Conservation (phyloP, 1,140 invertebrate genomes). For the Hestina assimilis region DNA sequence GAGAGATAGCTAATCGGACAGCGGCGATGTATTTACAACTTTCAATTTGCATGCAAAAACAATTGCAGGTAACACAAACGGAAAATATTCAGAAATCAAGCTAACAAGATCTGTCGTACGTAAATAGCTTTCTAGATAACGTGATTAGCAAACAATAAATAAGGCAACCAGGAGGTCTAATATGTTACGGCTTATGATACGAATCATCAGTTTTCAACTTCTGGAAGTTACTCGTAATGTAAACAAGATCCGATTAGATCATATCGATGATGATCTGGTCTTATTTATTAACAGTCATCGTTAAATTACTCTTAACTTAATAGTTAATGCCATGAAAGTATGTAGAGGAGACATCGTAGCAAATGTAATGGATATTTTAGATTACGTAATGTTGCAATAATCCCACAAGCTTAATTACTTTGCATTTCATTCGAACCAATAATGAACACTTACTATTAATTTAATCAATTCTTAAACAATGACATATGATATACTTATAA, state of each 20-base stretch:
- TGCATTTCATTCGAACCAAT: neutral
- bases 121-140: conserved; percentile 54
- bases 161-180: conserved; percentile 52
- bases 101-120: conserved; percentile 61
- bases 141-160: conserved; percentile 68
- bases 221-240: conserved; percentile 53
- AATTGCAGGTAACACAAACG: conserved; percentile 53
- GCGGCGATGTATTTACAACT: conserved; percentile 58
- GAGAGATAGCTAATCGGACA: conserved; percentile 59
- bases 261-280: conserved; percentile 49
- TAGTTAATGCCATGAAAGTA: conserved; percentile 27
- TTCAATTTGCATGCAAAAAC: conserved; percentile 64
- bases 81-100: conserved; percentile 57
- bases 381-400: neutral
- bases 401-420: neutral
- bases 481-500: too few relatives aligned
- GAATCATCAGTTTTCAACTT: conserved; percentile 4
- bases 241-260: conserved; percentile 71
- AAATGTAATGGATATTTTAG: conserved; percentile 7
- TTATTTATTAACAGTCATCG: conserved; percentile 65
- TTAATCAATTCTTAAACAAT: too few relatives aligned
- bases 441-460: too few relatives aligned
- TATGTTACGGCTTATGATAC: conserved; percentile 64
- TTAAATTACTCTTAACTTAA: conserved; percentile 36
- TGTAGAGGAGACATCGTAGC: conserved; percentile 3